These are phyloP conservation scores for Eupithecia insigniata DNA, from an alignment of 2,888 invertebrate genomes.

Conservation along the genomic window DNA sequence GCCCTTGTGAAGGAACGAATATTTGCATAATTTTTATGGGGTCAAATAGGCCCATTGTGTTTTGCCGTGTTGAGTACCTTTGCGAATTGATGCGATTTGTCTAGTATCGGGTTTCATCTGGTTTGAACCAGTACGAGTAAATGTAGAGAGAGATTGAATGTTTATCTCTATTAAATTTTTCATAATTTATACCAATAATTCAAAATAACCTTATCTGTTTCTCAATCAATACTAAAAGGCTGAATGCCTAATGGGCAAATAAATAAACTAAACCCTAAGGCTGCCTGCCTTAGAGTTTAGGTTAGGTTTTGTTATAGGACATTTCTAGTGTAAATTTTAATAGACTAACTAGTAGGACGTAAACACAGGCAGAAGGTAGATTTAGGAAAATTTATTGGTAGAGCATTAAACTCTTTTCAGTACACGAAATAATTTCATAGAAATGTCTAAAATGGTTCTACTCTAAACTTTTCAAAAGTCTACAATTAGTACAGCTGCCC, in stretches of 20 bases:
- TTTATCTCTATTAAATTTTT: neutral
- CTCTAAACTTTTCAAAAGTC: conserved; percentile 3
- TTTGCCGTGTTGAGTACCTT: conserved; percentile 50
- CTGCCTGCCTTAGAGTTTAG: too few species aligned
- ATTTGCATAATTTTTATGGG: conserved; percentile 66
- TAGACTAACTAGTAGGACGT: neutral
- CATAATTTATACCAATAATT: too few species aligned
- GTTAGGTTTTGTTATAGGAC: neutral
- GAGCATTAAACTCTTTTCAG: neutral
- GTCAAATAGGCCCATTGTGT: conserved; percentile 55
- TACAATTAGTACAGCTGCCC: conserved; percentile 23
- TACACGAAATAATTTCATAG: neutral
- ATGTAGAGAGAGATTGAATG: neutral
- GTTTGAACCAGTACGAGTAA: conserved; percentile 29
- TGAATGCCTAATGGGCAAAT: neutral
- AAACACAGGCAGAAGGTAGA: neutral
- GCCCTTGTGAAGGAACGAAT: conserved; percentile 56
- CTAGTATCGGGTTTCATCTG: conserved; percentile 47
- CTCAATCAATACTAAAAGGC: neutral
- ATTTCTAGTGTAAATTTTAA: neutral
- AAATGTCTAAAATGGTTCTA: neutral
- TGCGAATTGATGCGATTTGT: conserved; percentile 50
- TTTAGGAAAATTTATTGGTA: neutral
- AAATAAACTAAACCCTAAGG: neutral
- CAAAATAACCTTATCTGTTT: neutral